Base-by-base conservation (phyloP, 2,888 invertebrate genomes). In the Buathra laborator region DNA sequence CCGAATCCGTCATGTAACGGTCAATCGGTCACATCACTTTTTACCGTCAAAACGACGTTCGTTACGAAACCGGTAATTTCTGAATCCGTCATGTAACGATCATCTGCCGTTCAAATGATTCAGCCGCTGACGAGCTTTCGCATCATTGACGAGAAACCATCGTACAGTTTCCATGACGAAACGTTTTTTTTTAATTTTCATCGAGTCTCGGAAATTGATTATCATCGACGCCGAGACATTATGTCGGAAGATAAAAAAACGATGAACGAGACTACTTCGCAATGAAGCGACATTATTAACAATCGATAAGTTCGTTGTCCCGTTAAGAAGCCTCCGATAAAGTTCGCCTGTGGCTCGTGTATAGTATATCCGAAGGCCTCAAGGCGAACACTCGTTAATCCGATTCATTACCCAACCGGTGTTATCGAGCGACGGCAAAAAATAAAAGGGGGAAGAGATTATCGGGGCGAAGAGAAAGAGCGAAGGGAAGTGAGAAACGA, bases 301-400 rank as follows among this genome's bases (percentile, higher is more conserved):
- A 86, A 86, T 83, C 86, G 78, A 86, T 85, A 83, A 81, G 78
- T 78, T 78, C 76, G 76, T 86, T 84, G 81, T 80, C 79, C 74
- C 84, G 71, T 86, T 83, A 82, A 84, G 64, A 79, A 75, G 72
- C 81, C 32, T 56, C 53, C 62, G 75, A 72, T 70, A 72, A 86
- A 85, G 83, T 86, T 79, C 59, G 70, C 37, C 68, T 37, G 80
- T 78, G 44, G 68, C 46, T 66, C 64, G 64, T 66, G 64, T 71
- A 16, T 56, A 24, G 24, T 24, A 56, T 37, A 37, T 9, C 9
- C 56, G 3, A 48, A 68, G 44, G 81, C 85, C 78, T 66, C 76
- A 74, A 86, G 86, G 79, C 56, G 75, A 67, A 10, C 14, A 71
- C 86, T 86, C 80, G 83, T 81, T 84, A 86, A 87, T 86, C 82